Base-by-base conservation (phyloP, 2,888 invertebrate genomes). In the Drosophila neutralis region DNA sequence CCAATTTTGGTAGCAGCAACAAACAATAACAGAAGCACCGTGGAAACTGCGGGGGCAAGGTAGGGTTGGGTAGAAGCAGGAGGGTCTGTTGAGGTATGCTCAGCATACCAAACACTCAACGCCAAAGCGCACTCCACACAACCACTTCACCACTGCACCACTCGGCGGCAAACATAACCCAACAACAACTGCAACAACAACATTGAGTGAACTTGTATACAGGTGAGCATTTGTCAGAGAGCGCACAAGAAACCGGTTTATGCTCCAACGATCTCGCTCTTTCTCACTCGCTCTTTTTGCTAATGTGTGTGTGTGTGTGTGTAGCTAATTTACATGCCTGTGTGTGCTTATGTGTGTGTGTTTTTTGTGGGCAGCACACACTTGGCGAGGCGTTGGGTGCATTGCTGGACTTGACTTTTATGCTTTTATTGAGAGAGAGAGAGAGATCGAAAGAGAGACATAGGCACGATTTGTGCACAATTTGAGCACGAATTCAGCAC, bases 21-120 rank as follows among this genome's bases (percentile, higher is more conserved):
- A 80, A 69, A 73, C 74, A 76, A 86, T 70, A 70, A 74, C 69
- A 63, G 60, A 58, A 65, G 38, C 33, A 59, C 7, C 7, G 15
- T 8, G 33, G 52, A n/a, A 48, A 35, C 38, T 45, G 45, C 21
- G 33, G 29, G 21, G 53, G 48, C 7, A 7, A 15, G 56, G 56
- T n/a, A 7, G 15, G 24, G 2, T 38, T 11, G 49, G 45, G 42
- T n/a, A 27, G 18, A 18, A 10, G 11, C 27, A 29, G 27, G 27
- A 54, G 54, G 57, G 57, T 31, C 40, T 31, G 57, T 57, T 40
- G 57, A 57, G 52, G 60, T 36, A 59, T 45, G 61, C 67, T 64
- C 82, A 78, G 81, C 90, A 86, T 86, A 86, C 85, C 85, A 89
- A 90, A 88, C 85, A 85, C 90, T 86, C 85, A 88, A 86, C 88